Conservation (phyloP, 2,113 vertebrate species). For the Neopipo cinnamomea region DNA sequence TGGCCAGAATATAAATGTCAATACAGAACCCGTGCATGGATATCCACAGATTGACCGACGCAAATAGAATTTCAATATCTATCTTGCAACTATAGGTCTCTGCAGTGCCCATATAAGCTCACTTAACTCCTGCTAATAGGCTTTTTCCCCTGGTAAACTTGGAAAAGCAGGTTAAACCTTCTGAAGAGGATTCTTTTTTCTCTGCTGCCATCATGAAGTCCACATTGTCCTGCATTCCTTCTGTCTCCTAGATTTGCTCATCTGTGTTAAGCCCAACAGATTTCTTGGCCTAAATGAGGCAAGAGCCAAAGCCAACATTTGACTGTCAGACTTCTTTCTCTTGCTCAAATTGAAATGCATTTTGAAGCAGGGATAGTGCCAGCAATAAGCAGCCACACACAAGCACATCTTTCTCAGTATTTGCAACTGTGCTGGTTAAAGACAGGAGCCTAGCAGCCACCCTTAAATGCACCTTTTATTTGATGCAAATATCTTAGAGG, state of each 20-base stretch:
- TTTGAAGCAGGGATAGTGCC: not conserved
- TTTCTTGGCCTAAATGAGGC: constrained; percentile 44
- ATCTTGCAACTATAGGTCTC: not conserved
- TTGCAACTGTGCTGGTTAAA: not conserved
- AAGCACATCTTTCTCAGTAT: not conserved
- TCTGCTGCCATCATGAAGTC: constrained; percentile 83
- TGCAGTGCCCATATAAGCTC: not conserved
- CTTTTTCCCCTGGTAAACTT: constrained; percentile 83
- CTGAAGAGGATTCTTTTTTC: constrained; percentile 84
- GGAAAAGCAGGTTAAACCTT: constrained; percentile 83
- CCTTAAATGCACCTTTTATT: not conserved
- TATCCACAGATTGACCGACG: not conserved
- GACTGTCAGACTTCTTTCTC: not conserved
- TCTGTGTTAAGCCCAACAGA: constrained; percentile 78
- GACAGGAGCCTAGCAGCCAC: not conserved
- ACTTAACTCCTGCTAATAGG: not conserved
- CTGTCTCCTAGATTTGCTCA: constrained; percentile 82
- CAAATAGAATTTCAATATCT: not conserved
- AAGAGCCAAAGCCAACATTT: not conserved
- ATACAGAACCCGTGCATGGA: not conserved
- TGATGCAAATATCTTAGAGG: not conserved
- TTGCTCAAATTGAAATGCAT: not conserved
- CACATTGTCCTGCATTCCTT: constrained; percentile 76
- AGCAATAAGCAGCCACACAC: not conserved
- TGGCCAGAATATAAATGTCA: not conserved